Base-by-base conservation (phyloP, 2,888 invertebrate species). In the Artemia sinica region DNA sequence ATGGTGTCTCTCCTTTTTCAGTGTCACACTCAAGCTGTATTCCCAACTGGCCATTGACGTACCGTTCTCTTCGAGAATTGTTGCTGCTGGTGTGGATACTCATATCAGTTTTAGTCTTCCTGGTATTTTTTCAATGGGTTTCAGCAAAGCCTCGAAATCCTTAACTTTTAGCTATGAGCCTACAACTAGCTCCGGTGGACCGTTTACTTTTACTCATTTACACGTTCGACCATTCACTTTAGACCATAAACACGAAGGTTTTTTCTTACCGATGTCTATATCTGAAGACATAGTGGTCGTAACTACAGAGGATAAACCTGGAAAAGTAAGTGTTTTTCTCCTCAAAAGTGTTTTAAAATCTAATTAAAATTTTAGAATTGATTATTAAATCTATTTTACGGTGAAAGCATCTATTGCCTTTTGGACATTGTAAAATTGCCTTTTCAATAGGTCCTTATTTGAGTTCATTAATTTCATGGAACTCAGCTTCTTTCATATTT, bases 161-260 rank as follows among this genome's bases (percentile, higher is more conserved):
- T 9, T 58, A n/a, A 58, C 63, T n/a, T 58, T 58, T 58, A 66
- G 50, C 52, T 70, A 65, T 65, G 68, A 66, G 51, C 63, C 63
- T 9, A 18, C 63, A 9, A 10, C 63, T 28, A 66, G 58, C 52
- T 41, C 66, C 10, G 66, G 70, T 13, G 68, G 66, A 49, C 66
- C 50, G 12, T 13, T 70, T 9, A 67, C 66, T 49, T 11, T 70
- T 8, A 49, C 48, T 14, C 70, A 67, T 14, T 66, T 66, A 50
- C 49, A 65, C 14, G 66, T 69, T 14, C 51, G 49, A 14, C 70
- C 70, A 6, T 70, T 65, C 70, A 70, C 70, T 18, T 63, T 66
- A 12, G 52, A 66, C 51, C 65, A 63, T 49, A 66, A 66, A 18
- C 18, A 68, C 14, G 66, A 67, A n/a, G 68, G 66, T 52, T 70